Conservation (phyloP, 1,140 invertebrate genomes). For the Drosophila pseudoobscura region DNA sequence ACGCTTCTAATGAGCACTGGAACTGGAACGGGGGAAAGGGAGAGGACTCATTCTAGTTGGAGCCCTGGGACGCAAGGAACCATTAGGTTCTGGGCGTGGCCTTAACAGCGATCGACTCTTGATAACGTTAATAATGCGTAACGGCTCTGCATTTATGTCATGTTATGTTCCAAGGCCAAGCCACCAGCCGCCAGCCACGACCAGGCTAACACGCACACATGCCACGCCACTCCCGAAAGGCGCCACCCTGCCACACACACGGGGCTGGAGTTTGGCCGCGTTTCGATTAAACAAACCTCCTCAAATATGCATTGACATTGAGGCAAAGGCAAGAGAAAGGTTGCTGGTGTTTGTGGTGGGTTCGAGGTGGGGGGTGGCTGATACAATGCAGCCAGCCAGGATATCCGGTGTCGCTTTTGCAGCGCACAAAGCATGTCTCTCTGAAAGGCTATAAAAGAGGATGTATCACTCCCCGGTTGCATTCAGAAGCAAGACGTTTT, state of each 20-base stretch:
- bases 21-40: no score
- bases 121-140: constrained; percentile 46
- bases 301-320: constrained; percentile 79
- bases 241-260: constrained; percentile 2
- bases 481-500: no score
- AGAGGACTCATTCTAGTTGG: no score
- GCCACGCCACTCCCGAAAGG: constrained; percentile 21
- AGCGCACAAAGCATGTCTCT: background rate
- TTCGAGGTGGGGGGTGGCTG: background rate
- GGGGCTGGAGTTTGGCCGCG: constrained; percentile 34
- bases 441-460: background rate
- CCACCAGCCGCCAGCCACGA: constrained; percentile 14
- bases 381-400: constrained; percentile 31
- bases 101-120: constrained; percentile 46
- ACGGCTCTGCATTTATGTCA: constrained; percentile 64
- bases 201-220: constrained; percentile 50
- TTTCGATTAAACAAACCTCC: constrained; percentile 77
- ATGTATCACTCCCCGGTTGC: no score
- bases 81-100: constrained; percentile 48
- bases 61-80: background rate
- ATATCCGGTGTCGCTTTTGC: constrained; percentile 7
- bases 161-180: constrained; percentile 45
- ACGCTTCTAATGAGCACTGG: constrained; percentile 23
- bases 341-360: constrained; percentile 4
- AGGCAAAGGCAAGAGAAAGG: constrained; percentile 58